A percentile compares a stretch with the other conserved stretches of the same genome.
phyloP scores from a whole-genome alignment of 2,888 invertebrate species.

The Melitaea athalia region DNA sequence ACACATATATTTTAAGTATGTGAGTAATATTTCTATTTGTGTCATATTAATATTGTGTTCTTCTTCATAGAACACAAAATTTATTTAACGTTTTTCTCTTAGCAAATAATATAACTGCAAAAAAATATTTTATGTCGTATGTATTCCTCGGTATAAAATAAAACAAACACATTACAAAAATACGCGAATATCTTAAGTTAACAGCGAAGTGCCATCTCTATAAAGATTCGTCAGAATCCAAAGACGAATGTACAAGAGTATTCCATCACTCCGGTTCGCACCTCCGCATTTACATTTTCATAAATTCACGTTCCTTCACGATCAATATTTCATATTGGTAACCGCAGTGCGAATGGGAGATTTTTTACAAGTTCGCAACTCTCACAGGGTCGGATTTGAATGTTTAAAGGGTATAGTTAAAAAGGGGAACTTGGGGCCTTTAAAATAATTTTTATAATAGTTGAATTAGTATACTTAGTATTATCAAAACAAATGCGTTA shows the following conservation, averaged over 20 bases:
- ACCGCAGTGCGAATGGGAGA: constrained; percentile 59
- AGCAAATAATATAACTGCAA: too few species aligned
- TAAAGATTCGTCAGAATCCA: constrained; percentile 23
- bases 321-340: constrained; percentile 79
- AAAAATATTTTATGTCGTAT: neutral
- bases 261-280: constrained; percentile 66
- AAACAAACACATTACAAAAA: neutral
- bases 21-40: too few species aligned
- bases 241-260: constrained; percentile 52
- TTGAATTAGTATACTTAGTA: too few species aligned
- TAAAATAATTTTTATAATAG: too few species aligned
- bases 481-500: too few species aligned
- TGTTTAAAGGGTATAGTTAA: too few species aligned
- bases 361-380: constrained; percentile 49
- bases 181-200: constrained; percentile 3
- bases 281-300: constrained; percentile 76
- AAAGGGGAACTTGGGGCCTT: too few species aligned
- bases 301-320: constrained; percentile 67
- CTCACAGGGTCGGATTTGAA: neutral
- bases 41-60: too few species aligned
- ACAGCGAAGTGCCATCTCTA: constrained; percentile 10
- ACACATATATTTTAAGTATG: too few species aligned
- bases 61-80: too few species aligned
- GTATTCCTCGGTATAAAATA: neutral
- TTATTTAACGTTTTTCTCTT: too few species aligned